Conservation (phyloP, 2,888 invertebrate genomes). For the Volucella inanis region DNA sequence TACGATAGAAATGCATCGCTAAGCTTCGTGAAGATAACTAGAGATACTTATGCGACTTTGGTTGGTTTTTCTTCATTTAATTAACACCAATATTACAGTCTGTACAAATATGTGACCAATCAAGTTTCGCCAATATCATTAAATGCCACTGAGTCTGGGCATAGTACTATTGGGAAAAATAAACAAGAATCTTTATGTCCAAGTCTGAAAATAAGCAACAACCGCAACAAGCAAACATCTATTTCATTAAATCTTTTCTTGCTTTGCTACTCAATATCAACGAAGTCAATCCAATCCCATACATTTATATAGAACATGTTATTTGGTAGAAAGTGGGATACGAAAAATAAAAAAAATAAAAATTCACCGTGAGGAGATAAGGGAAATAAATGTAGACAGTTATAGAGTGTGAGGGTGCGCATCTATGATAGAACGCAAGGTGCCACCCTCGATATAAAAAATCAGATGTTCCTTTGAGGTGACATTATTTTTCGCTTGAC, state of each 20-base stretch:
- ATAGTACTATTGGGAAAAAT: conserved; percentile 7
- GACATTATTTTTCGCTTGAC: conserved; percentile 68
- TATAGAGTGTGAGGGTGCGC: background rate
- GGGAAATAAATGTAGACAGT: conserved; percentile 2
- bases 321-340: background rate
- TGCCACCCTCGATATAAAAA: conserved; percentile 69
- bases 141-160: conserved; percentile 43
- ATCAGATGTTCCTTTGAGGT: conserved; percentile 70
- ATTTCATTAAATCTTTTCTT: conserved; percentile 72
- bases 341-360: no score
- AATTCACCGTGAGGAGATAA: conserved; percentile 1
- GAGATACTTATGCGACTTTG: background rate
- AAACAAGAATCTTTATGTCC: conserved; percentile 39
- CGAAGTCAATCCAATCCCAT: conserved; percentile 29
- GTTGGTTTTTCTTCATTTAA: conserved; percentile 40
- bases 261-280: conserved; percentile 54
- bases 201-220: conserved; percentile 36
- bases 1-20: no score
- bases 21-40: no score
- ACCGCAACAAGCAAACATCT: conserved; percentile 62
- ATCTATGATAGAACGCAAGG: conserved; percentile 36
- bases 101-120: conserved; percentile 67
- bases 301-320: conserved; percentile 22
- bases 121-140: conserved; percentile 65
- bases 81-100: conserved; percentile 60